A percentile compares a stretch with the other conserved stretches of the same genome.
Evolutionary conservation across 2,888 invertebrate species (phyloP).

Genomic region (Polymixis flavicincta): DNA sequence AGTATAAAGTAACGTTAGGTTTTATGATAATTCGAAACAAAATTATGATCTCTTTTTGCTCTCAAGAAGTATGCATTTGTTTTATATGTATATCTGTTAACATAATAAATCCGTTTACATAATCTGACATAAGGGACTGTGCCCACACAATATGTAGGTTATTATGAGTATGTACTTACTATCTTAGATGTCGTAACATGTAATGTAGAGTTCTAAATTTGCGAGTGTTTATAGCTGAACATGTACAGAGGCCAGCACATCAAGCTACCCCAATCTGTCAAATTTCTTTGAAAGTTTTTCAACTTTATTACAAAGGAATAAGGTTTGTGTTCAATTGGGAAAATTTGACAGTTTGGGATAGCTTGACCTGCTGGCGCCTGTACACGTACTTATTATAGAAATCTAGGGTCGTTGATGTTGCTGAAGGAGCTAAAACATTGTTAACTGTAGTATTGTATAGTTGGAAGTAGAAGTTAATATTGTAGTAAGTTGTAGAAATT

Average conservation of each 20-base stretch:
- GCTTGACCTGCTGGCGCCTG: too few species aligned
- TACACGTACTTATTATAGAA: slow-evolving; percentile 55
- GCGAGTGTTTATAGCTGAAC: slow-evolving; percentile 30
- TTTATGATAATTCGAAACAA: slow-evolving; percentile 66
- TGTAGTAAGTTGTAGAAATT: slow-evolving; percentile 52
- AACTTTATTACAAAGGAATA: too few species aligned
- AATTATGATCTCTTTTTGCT: slow-evolving; percentile 79
- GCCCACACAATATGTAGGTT: slow-evolving; percentile 40
- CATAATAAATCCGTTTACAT: slow-evolving; percentile 56
- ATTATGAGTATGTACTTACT: slow-evolving; percentile 54
- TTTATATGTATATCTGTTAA: slow-evolving; percentile 60
- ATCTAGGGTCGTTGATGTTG: slow-evolving; percentile 32
- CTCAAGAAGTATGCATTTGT: slow-evolving; percentile 74
- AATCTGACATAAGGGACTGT: slow-evolving; percentile 50
- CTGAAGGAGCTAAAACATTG: slow-evolving; percentile 36
- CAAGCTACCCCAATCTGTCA: too few species aligned
- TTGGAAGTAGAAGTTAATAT: slow-evolving; percentile 32
- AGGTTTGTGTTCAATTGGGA: too few species aligned
- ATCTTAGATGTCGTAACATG: slow-evolving; percentile 46
- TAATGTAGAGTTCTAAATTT: slow-evolving; percentile 46
- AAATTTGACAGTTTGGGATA: too few species aligned
- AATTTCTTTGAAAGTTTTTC: too few species aligned
- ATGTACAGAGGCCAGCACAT: too few species aligned
- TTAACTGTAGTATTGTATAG: slow-evolving; percentile 42
- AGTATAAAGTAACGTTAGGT: slow-evolving; percentile 60